A percentile compares a stretch with the other conserved stretches of the same genome.
phyloP scores from a whole-genome alignment of 2,888 invertebrate genomes.

The Emmelina monodactyla region DNA sequence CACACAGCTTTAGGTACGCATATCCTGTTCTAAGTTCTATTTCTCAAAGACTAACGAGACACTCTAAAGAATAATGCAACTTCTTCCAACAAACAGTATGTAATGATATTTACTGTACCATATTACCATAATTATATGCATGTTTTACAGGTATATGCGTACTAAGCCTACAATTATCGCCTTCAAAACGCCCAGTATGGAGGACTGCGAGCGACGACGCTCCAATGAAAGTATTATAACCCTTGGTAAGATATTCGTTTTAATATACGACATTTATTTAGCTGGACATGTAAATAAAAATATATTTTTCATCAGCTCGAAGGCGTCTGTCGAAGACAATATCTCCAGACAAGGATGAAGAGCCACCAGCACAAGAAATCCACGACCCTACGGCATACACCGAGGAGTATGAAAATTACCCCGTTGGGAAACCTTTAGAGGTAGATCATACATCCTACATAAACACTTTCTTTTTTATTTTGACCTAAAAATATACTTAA shows the following conservation, averaged over 20 bases:
- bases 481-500: too few species aligned
- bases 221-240: constrained; percentile 66
- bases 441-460: constrained; percentile 65
- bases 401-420: constrained; percentile 65
- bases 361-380: constrained; percentile 28
- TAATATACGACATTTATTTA: too few species aligned
- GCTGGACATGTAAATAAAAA: constrained; percentile 22
- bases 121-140: too few species aligned
- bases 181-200: constrained; percentile 83
- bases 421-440: constrained; percentile 83
- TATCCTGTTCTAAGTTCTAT: neutral
- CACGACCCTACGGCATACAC: constrained; percentile 16
- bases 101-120: too few species aligned
- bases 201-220: constrained; percentile 69
- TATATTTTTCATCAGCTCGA: constrained; percentile 28
- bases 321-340: constrained; percentile 50
- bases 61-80: too few species aligned
- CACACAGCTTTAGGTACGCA: constrained; percentile 78
- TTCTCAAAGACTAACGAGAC: too few species aligned
- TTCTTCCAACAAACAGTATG: too few species aligned
- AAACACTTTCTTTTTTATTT: neutral
- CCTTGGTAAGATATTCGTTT: constrained; percentile 33
- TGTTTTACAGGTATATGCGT: constrained; percentile 77
- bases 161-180: constrained; percentile 89
- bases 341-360: constrained; percentile 67